Percentiles rank a stretch among this genome's conserved stretches.
Conservation (phyloP, 2,113 vertebrate species). For the Pithys albifrons region DNA sequence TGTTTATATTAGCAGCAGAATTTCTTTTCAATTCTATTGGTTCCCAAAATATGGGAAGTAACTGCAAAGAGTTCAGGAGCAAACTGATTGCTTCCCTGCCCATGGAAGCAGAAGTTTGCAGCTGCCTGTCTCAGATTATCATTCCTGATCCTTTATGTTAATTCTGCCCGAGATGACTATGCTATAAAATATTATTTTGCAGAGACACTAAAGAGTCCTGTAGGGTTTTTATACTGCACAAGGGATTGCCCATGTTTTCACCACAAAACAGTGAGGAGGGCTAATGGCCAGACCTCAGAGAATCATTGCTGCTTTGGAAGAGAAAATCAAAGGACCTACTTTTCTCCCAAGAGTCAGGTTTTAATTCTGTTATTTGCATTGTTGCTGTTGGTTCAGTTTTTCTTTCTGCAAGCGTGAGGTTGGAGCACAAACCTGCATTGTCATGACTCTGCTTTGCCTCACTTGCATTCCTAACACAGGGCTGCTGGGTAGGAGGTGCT, state of each 20-base stretch:
- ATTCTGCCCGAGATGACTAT: neutral
- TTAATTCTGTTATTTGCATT: neutral
- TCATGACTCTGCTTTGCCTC: rapidly evolving
- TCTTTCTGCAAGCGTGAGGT: neutral
- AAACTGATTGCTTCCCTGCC: neutral
- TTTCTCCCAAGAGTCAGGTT: neutral
- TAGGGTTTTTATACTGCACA: neutral
- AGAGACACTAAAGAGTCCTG: neutral
- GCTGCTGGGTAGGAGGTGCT: neutral
- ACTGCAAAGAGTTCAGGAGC: neutral
- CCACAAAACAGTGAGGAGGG: rapidly evolving
- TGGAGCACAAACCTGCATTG: neutral
- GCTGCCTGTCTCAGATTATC: neutral
- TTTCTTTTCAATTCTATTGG: neutral
- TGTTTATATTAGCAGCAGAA: neutral
- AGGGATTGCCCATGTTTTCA: neutral
- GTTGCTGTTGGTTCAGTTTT: neutral
- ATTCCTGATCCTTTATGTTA: neutral
- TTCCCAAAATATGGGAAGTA: neutral
- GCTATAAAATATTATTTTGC: neutral
- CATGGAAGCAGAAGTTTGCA: neutral
- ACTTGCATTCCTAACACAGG: rapidly evolving
- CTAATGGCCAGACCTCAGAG: neutral
- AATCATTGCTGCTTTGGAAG: neutral
- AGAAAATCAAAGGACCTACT: neutral